Percentiles rank a stretch among this genome's conserved stretches.
phyloP scores from a whole-genome alignment of 2,113 vertebrate species.

The Etia nguti region DNA sequence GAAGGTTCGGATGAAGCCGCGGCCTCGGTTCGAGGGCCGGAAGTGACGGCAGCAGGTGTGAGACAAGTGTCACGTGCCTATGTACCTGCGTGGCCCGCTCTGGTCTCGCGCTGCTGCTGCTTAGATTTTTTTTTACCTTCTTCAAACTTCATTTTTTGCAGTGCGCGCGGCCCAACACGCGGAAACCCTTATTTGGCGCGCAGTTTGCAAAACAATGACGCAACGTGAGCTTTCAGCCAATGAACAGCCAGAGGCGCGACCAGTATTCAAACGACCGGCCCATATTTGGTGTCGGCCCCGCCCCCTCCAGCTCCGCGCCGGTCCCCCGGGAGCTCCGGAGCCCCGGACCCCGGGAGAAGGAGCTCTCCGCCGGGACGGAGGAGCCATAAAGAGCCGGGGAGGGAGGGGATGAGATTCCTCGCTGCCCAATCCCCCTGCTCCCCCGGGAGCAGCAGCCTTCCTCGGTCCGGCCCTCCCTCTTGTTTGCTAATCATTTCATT shows the following conservation, averaged over 20 bases:
- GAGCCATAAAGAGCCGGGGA: slow-evolving; percentile 71
- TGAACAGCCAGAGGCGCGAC: slow-evolving; percentile 8
- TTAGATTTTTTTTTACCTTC: neutral
- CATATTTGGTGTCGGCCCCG: slow-evolving; percentile 60
- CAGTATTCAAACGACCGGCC: slow-evolving; percentile 44
- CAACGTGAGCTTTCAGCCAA: slow-evolving; percentile 40
- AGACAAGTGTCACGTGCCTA: neutral
- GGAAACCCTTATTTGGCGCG: slow-evolving; percentile 47
- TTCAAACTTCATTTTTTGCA: neutral
- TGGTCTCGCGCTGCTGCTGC: neutral
- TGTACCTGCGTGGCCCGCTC: neutral
- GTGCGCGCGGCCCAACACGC: slow-evolving; percentile 11
- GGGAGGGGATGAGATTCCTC: slow-evolving; percentile 68
- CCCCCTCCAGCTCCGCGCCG: slow-evolving; percentile 42
- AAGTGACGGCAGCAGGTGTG: neutral
- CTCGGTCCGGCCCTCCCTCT: slow-evolving; percentile 73
- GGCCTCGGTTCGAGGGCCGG: neutral
- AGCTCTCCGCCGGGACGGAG: slow-evolving; percentile 75
- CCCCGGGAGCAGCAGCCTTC: slow-evolving; percentile 71
- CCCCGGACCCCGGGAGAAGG: slow-evolving; percentile 71
- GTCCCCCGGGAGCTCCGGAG: slow-evolving; percentile 63
- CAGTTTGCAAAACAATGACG: slow-evolving; percentile 50
- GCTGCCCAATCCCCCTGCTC: slow-evolving; percentile 72
- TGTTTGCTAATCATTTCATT: slow-evolving; percentile 78
- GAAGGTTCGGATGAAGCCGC: neutral